phyloP scores from a whole-genome alignment of 2,888 invertebrate genomes.

The Nemurella pictetii region DNA sequence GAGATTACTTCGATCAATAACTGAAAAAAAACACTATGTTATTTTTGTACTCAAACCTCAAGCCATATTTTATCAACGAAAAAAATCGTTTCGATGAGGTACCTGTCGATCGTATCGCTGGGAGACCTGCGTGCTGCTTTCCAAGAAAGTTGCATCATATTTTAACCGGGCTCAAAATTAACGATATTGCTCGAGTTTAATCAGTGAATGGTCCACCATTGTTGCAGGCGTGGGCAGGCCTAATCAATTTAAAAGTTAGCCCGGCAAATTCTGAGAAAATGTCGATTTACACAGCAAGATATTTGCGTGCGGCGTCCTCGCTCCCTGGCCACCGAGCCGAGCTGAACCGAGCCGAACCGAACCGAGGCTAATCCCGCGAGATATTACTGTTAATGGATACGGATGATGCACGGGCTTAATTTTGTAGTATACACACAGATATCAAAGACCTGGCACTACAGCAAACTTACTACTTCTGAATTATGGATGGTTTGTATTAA shows the following conservation, averaged over 20 bases:
- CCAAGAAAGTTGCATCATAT: too few relatives aligned
- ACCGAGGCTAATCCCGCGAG: not conserved
- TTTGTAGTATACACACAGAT: not conserved
- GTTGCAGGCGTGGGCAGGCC: not conserved
- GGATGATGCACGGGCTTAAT: not conserved
- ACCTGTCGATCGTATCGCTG: too few relatives aligned
- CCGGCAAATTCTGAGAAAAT: not conserved
- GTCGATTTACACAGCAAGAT: not conserved
- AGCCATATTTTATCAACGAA: too few relatives aligned
- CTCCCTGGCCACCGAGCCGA: not conserved
- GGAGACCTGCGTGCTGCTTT: too few relatives aligned
- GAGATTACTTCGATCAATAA: too few relatives aligned
- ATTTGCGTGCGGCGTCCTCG: not conserved
- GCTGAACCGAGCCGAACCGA: too few relatives aligned
- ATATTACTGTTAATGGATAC: not conserved
- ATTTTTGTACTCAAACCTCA: too few relatives aligned
- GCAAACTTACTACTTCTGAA: not conserved
- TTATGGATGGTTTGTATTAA: not conserved
- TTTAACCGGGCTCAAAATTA: too few relatives aligned
- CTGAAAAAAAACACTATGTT: too few relatives aligned
- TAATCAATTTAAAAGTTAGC: not conserved
- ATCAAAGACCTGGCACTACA: not conserved
- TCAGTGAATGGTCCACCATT: not conserved
- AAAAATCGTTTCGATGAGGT: too few relatives aligned
- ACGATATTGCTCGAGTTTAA: not conserved